Conservation (phyloP, 2,113 vertebrate species). For the Sander lucioperca region DNA sequence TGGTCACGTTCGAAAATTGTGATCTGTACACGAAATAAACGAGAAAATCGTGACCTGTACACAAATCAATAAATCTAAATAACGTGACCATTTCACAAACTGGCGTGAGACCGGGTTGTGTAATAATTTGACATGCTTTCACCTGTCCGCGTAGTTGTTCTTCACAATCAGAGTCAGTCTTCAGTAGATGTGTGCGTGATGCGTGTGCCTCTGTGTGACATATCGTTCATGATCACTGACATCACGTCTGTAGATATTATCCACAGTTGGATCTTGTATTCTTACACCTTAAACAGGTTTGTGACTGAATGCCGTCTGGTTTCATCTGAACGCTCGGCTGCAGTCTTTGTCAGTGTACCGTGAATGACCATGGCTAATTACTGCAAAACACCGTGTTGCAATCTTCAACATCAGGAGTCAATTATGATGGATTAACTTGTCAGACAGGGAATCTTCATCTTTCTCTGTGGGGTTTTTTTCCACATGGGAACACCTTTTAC, state of each 20-base stretch:
- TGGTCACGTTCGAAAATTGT: too few relatives aligned
- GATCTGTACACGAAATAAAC: too few relatives aligned
- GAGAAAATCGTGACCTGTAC: too few relatives aligned
- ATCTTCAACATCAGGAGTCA: neutral
- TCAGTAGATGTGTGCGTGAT: neutral
- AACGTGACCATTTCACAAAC: too few relatives aligned
- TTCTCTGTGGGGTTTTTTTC: neutral
- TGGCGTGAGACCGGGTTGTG: too few relatives aligned
- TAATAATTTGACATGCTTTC: neutral
- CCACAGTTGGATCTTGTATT: neutral
- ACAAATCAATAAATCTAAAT: too few relatives aligned
- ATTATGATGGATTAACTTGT: neutral
- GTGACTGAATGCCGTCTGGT: slow-evolving; percentile 46
- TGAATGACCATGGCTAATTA: slow-evolving; percentile 4
- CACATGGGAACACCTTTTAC: too few relatives aligned
- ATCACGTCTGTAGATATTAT: neutral
- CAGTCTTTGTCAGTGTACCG: slow-evolving; percentile 2
- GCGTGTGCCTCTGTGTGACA: neutral
- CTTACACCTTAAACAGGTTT: neutral
- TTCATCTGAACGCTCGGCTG: slow-evolving; percentile 43
- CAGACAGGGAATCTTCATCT: neutral
- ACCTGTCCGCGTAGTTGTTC: neutral
- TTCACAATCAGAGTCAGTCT: neutral
- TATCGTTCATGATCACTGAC: neutral
- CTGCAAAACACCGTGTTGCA: neutral